Conservation (phyloP, 2,113 vertebrate species). For the Anser brachyrhynchus region DNA sequence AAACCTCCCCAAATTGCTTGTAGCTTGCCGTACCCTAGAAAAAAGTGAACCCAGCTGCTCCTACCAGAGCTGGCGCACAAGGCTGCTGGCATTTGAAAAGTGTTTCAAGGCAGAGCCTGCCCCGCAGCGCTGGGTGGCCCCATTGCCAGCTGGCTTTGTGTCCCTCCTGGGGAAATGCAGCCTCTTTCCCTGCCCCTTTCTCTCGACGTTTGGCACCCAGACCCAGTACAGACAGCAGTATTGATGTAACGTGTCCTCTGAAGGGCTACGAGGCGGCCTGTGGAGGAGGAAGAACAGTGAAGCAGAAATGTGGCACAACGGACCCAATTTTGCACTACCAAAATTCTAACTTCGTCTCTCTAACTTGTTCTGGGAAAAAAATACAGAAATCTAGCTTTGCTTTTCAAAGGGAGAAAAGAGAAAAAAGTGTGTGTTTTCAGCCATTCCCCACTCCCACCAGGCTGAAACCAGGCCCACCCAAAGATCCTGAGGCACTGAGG, state of each 20-base stretch:
- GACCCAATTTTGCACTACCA: neutral
- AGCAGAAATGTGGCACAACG: neutral
- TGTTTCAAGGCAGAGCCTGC: neutral
- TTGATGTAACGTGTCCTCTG: neutral
- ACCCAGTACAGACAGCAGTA: neutral
- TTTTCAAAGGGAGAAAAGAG: neutral
- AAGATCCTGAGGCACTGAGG: neutral
- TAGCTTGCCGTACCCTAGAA: neutral
- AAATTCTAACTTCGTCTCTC: neutral
- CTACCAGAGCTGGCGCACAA: neutral
- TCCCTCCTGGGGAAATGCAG: fast-evolving
- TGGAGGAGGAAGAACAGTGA: neutral
- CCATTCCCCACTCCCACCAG: neutral
- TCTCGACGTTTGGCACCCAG: neutral
- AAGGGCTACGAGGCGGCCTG: neutral
- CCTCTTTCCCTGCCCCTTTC: neutral
- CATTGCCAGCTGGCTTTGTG: neutral
- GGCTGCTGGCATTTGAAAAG: neutral
- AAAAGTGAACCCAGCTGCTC: neutral
- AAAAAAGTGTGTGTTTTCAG: neutral
- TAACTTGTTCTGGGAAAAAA: neutral
- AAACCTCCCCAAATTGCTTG: neutral
- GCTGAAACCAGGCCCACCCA: neutral
- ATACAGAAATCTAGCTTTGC: neutral
- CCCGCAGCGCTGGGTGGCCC: neutral